Conservation (phyloP, 2,888 invertebrate genomes). For the Ophioninae sp. region DNA sequence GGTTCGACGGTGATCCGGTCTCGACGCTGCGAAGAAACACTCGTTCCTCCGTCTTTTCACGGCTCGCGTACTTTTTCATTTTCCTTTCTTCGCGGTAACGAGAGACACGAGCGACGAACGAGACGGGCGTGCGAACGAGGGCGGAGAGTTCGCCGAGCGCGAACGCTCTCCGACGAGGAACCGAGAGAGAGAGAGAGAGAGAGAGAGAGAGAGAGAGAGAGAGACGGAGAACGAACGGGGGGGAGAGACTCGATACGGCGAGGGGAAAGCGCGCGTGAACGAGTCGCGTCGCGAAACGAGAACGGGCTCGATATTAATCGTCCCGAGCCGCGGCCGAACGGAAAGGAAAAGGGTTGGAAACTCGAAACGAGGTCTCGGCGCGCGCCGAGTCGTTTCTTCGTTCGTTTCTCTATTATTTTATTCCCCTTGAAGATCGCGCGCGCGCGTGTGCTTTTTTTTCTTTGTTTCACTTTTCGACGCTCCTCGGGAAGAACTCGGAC, state of each 20-base stretch:
- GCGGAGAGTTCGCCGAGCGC: conserved; percentile 14
- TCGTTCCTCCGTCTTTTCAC: conserved; percentile 40
- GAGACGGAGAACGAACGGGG: conserved; percentile 5
- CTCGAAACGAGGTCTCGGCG: conserved; percentile 34
- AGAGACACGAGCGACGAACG: conserved; percentile 55
- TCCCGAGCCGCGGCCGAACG: conserved; percentile 53
- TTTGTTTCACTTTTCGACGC: conserved; percentile 10
- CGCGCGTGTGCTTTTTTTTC: background rate
- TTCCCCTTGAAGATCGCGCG: background rate
- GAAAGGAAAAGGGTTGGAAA: conserved; percentile 44
- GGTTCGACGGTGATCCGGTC: conserved; percentile 21
- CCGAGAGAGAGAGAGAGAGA: background rate
- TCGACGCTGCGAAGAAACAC: conserved; percentile 49
- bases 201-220: conserved; percentile 12
- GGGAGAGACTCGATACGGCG: background rate
- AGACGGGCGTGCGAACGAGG: conserved; percentile 50
- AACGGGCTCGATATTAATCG: conserved; percentile 61
- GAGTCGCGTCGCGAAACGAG: conserved; percentile 50
- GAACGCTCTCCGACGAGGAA: conserved; percentile 9
- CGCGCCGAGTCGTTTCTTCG: conserved; percentile 19
- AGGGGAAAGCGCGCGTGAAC: conserved; percentile 48
- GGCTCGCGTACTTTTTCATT: conserved; percentile 56
- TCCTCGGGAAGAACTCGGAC: too few relatives aligned
- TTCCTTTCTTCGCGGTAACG: conserved; percentile 56
- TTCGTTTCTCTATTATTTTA: conserved; percentile 17